Base-by-base conservation (phyloP, 2,888 invertebrate species). In the Bombylius discolor region DNA sequence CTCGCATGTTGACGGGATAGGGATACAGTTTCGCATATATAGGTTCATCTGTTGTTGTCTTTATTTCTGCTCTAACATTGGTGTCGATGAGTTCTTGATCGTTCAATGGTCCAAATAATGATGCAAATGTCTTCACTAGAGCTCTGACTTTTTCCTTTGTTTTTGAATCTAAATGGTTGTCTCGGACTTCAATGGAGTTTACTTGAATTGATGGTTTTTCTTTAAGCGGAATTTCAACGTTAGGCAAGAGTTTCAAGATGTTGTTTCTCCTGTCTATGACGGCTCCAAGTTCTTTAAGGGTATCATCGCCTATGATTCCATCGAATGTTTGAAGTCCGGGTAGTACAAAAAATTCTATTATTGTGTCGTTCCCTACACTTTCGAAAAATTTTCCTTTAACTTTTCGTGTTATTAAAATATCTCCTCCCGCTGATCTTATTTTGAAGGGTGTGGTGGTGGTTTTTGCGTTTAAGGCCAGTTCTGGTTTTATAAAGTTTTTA, bases 141-240 rank as follows among this genome's bases (percentile, higher is more conserved):
- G 36, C 13, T 34, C 44, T 44, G 6, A 54, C n/a, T 11, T 33
- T 11, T 14, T 3, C 7, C n/a, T 46, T 45, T 4, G 34, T 45
- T 14, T 32, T 23, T 33, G 8, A 5, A 12, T 42, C 13, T 45
- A 55, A 14, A 34, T 52, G 52, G 5, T 51, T 36, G 14, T 51
- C 49, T 47, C 55, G 42, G 6, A 49, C 47, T 45, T 44, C 49
- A 5, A 50, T 54, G 44, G 5, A 49, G 51, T 57, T 57, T 13
- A 56, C 58, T 23, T 59, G 54, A 47, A 42, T 50, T 9, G 56
- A 56, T 49, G 49, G 5, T 50, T 50, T 59, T 34, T 54, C 49
- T 36, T 55, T 59, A n/a, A 59, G 39, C 14, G 56, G 49, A 14
- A 57, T 59, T 47, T 53, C 50, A 7, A 55, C 59, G 36, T 49